A percentile compares a stretch with the other conserved stretches of the same genome.
phyloP scores from a whole-genome alignment of 2,113 vertebrate species.

The Macaca nemestrina region DNA sequence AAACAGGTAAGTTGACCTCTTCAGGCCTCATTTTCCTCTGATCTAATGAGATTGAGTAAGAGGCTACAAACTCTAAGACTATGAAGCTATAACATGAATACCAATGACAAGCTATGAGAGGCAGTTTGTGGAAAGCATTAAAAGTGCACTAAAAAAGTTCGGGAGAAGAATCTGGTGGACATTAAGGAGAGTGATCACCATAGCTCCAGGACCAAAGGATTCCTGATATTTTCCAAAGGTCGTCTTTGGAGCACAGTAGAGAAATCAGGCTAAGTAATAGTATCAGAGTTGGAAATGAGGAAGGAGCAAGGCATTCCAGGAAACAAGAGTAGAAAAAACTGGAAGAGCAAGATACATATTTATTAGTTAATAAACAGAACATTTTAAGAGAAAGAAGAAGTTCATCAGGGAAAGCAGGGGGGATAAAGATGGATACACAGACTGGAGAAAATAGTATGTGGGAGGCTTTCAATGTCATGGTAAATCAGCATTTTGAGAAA shows the following conservation, averaged over 20 bases:
- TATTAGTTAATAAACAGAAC: background rate
- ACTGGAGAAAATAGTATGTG: background rate
- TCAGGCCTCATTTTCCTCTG: background rate
- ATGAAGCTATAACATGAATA: background rate
- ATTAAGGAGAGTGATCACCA: background rate
- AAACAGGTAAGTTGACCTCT: background rate
- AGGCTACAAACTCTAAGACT: background rate
- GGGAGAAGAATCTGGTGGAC: background rate
- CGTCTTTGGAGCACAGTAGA: background rate
- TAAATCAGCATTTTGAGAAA: background rate
- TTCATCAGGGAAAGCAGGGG: background rate
- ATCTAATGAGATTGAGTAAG: background rate
- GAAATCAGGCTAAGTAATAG: background rate
- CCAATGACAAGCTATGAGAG: background rate
- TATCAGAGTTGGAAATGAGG: background rate
- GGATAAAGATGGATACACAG: background rate
- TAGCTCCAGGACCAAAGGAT: background rate
- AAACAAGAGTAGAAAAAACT: background rate
- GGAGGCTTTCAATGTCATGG: background rate
- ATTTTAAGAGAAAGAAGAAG: background rate
- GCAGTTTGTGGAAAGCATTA: background rate
- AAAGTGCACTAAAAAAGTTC: background rate
- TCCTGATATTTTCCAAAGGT: background rate
- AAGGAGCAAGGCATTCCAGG: background rate
- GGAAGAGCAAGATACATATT: background rate